A percentile compares a stretch with the other conserved stretches of the same genome.
Conservation (phyloP, 2,888 invertebrate genomes). For the Eurois occulta region DNA sequence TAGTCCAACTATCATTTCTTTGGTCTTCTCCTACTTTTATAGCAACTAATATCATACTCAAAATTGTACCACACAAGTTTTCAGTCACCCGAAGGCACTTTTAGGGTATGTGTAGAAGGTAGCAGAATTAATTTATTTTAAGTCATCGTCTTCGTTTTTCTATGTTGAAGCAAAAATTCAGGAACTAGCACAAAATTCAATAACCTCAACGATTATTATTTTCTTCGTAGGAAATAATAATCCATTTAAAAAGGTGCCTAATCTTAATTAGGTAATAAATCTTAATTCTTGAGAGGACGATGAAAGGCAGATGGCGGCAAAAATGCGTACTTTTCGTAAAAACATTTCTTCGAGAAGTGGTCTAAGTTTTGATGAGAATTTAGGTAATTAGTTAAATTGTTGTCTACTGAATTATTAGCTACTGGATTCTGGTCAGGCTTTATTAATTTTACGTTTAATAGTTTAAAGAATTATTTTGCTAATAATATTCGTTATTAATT, state of each 20-base stretch:
- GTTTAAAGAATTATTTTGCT: neutral
- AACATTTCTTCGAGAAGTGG: conserved; percentile 37
- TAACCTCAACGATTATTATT: conserved; percentile 41
- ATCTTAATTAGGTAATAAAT: conserved; percentile 65
- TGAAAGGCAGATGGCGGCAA: conserved; percentile 52
- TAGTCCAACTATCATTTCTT: neutral
- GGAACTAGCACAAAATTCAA: conserved; percentile 52
- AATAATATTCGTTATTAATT: neutral
- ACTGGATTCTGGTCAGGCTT: neutral
- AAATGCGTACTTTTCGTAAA: conserved; percentile 27
- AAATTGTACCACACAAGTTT: neutral
- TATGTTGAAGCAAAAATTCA: neutral
- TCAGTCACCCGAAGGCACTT: neutral
- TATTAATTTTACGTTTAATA: neutral
- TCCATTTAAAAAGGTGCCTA: conserved; percentile 45
- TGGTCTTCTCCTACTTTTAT: neutral
- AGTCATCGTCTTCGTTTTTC: neutral
- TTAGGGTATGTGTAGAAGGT: neutral
- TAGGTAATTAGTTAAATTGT: conserved; percentile 50
- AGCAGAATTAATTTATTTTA: neutral
- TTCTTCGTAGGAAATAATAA: conserved; percentile 36
- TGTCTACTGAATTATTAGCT: conserved; percentile 15
- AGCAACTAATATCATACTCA: neutral
- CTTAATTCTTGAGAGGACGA: conserved; percentile 54
- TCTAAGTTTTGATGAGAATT: conserved; percentile 44